These are phyloP conservation scores for Drosophila rellima DNA, from an alignment of 2,888 invertebrate genomes.

Conservation along the genomic window DNA sequence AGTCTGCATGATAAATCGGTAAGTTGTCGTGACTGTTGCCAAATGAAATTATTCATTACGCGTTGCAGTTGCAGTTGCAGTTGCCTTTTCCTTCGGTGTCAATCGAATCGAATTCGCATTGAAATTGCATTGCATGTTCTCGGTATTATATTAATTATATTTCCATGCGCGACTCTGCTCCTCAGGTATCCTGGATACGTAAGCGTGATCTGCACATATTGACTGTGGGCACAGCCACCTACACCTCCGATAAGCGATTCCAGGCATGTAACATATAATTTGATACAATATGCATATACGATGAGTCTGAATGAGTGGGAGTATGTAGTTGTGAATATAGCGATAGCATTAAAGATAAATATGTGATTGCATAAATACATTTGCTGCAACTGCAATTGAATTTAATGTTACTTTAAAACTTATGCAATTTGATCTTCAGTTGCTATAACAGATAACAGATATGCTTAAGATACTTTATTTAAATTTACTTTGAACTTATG, in stretches of 20 bases:
- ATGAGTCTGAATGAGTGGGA: not conserved
- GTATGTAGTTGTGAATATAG: not conserved
- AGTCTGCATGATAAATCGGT: constrained; percentile 95
- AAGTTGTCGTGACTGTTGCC: constrained; percentile 51
- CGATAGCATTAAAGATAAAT: not conserved
- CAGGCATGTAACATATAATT: constrained; percentile 59
- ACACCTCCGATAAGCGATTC: constrained; percentile 84
- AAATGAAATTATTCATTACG: not conserved
- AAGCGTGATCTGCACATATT: constrained; percentile 84
- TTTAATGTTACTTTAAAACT: too few species aligned
- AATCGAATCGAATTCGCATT: constrained; percentile 5
- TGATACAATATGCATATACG: not conserved
- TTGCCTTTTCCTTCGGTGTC: not conserved
- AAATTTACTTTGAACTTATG: too few species aligned
- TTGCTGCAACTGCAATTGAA: too few species aligned
- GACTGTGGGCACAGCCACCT: constrained; percentile 83
- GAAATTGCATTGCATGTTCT: constrained; percentile 9
- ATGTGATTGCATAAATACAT: not conserved
- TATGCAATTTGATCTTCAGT: not conserved
- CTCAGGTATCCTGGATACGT: constrained; percentile 84
- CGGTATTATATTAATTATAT: constrained; percentile 60
- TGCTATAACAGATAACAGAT: not conserved
- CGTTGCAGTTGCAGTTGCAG: not conserved
- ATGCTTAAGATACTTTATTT: too few species aligned
- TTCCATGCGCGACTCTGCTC: constrained; percentile 19